Evolutionary conservation across 2,797 vertebrate species (phyloP).

Genomic region (Scolopax rusticola): DNA sequence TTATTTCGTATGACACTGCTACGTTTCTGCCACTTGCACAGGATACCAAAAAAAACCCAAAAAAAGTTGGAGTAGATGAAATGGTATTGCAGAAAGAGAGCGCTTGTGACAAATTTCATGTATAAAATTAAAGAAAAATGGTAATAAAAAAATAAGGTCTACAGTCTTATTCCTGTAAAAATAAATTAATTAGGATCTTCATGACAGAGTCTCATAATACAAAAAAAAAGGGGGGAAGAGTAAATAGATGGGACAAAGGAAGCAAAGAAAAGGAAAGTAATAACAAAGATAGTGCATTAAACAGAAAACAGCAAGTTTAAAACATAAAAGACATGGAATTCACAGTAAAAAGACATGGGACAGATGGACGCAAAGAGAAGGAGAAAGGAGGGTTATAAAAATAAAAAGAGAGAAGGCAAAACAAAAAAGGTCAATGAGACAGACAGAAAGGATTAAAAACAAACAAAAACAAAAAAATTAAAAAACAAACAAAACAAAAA

Average conservation of each 20-base stretch:
- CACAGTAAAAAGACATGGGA: background rate
- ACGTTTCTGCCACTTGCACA: background rate
- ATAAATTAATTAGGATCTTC: background rate
- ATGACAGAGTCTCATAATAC: background rate
- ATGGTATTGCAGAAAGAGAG: background rate
- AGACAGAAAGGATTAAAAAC: background rate
- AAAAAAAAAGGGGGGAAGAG: background rate
- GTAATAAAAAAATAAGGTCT: background rate
- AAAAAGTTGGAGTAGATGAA: background rate
- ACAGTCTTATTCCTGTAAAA: background rate
- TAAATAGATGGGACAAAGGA: background rate
- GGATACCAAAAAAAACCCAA: background rate
- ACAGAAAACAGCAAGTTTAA: background rate
- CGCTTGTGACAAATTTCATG: background rate
- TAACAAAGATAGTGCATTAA: background rate
- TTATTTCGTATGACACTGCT: background rate
- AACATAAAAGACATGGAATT: background rate
- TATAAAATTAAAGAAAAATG: background rate
- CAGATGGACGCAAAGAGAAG: background rate
- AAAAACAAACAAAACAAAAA: too few species aligned
- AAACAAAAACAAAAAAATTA: background rate
- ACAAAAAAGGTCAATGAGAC: background rate
- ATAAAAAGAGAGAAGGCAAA: background rate
- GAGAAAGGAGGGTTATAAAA: background rate
- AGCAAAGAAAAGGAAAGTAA: background rate